Percentiles rank a stretch among this genome's conserved stretches.
Evolutionary conservation across 2,113 vertebrate genomes (phyloP).

Genomic region (Sorex fumeus): DNA sequence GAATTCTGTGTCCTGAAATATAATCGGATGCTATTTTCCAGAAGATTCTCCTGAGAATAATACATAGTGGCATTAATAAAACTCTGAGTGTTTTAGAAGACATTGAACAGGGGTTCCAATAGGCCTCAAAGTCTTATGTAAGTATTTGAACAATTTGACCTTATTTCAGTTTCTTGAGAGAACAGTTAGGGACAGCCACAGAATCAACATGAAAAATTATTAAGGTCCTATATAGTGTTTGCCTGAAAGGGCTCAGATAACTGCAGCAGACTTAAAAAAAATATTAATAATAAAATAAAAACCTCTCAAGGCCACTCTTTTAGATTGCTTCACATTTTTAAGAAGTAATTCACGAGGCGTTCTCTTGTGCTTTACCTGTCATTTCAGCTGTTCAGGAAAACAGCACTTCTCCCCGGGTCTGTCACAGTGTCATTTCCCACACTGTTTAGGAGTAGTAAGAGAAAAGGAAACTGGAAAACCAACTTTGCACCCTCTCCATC

Average conservation of each 20-base stretch:
- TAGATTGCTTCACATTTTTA: background rate
- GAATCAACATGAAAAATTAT: conserved; percentile 65
- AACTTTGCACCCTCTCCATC: no score
- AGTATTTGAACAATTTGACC: conserved; percentile 71
- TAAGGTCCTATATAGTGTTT: background rate
- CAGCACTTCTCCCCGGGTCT: background rate
- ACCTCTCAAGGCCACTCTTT: conserved; percentile 21
- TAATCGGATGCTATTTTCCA: conserved; percentile 9
- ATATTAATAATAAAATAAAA: conserved; percentile 55
- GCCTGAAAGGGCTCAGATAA: conserved; percentile 42
- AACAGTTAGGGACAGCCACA: conserved; percentile 41
- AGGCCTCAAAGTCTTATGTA: conserved; percentile 42
- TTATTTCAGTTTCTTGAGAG: conserved; percentile 71
- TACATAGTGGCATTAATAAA: conserved; percentile 8
- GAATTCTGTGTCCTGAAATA: background rate
- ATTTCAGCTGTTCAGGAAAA: background rate
- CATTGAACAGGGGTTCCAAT: background rate
- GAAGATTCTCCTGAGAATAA: background rate
- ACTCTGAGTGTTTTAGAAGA: conserved; percentile 49
- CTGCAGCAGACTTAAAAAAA: background rate
- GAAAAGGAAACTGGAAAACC: background rate
- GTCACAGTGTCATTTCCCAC: background rate
- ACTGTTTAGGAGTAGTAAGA: background rate
- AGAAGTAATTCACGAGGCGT: background rate
- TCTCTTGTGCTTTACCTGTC: background rate